These are phyloP conservation scores for Rhopilema esculentum DNA, from an alignment of 30 jellyfish, hydroid and myxozoan species.

Conservation along the genomic window DNA sequence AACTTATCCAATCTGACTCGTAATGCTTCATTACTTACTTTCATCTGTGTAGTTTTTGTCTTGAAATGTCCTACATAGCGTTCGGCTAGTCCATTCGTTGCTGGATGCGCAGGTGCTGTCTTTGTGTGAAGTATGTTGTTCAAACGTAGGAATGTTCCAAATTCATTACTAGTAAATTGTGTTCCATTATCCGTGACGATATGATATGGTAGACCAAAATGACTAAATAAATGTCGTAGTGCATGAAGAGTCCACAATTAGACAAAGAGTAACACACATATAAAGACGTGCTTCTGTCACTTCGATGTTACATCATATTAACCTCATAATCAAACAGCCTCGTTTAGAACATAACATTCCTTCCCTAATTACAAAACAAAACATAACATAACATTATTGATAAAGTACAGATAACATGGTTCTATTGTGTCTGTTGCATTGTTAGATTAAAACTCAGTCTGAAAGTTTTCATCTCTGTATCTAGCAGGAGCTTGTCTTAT, in stretches of 20 bases:
- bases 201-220: slow-evolving; percentile 48
- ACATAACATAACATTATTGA: not conserved
- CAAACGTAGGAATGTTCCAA: slow-evolving; percentile 15
- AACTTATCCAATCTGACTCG: slow-evolving; percentile 21
- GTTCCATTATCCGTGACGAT: slow-evolving; percentile 70
- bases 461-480: slow-evolving; percentile 24
- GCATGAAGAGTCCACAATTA: not conserved
- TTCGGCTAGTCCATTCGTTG: slow-evolving; percentile 77
- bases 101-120: slow-evolving; percentile 70
- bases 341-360: not conserved
- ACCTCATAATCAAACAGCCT: not conserved
- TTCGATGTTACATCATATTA: not conserved
- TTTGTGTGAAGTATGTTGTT: slow-evolving; percentile 38
- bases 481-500: slow-evolving; percentile 39
- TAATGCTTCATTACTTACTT: slow-evolving; percentile 10
- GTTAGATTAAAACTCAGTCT: slow-evolving; percentile 7
- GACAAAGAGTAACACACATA: not conserved
- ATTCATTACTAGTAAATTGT: slow-evolving; percentile 36
- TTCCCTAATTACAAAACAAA: not conserved
- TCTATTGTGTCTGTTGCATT: not conserved
- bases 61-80: slow-evolving; percentile 47
- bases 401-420: not conserved
- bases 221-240: slow-evolving; percentile 4
- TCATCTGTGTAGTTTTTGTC: slow-evolving; percentile 11
- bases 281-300: not conserved